These are phyloP conservation scores for Centrocercus urophasianus DNA, from an alignment of 2,113 vertebrate genomes.

Conservation along the genomic window DNA sequence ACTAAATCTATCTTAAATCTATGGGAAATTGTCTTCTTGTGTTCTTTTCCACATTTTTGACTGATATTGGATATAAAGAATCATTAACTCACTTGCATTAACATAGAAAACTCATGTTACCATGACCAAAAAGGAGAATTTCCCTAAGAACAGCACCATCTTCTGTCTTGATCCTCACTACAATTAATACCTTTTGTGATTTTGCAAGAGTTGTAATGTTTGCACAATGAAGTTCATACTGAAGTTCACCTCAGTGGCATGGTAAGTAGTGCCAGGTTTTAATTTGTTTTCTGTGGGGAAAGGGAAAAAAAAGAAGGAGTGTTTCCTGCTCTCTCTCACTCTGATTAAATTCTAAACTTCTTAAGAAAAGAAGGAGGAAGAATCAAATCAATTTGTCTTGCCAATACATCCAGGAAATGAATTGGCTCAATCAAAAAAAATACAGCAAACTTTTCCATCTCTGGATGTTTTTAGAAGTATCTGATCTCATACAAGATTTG, in stretches of 20 bases:
- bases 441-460: background rate
- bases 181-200: background rate
- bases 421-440: background rate
- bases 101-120: background rate
- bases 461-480: background rate
- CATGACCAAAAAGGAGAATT: background rate
- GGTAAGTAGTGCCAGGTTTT: background rate
- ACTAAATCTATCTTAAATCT: background rate
- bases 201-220: background rate
- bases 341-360: background rate
- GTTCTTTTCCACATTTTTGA: background rate
- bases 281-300: background rate
- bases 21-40: background rate
- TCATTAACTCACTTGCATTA: background rate
- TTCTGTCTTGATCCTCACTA: background rate
- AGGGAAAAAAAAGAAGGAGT: accelerated
- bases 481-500: background rate
- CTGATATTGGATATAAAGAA: background rate
- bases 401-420: background rate
- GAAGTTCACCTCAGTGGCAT: background rate
- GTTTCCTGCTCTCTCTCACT: background rate
- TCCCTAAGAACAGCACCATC: background rate
- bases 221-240: background rate
- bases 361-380: background rate
- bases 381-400: background rate